Percentiles rank a stretch among this genome's conserved stretches.
Evolutionary conservation across 1,140 invertebrate genomes (phyloP).

Genomic region (Stegodyphus mimosarum): DNA sequence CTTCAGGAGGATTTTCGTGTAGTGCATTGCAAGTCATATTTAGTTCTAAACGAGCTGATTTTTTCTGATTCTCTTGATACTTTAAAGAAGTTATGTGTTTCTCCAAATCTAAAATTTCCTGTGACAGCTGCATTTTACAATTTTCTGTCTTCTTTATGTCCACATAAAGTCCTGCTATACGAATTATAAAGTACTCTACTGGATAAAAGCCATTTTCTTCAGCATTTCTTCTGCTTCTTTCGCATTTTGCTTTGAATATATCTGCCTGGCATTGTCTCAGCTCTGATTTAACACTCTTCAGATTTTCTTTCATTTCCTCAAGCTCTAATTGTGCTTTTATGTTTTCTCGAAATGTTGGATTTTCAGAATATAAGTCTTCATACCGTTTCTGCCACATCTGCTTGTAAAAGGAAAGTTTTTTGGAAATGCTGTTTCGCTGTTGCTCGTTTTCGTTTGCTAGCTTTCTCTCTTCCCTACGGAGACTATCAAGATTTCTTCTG

Average conservation of each 20-base stretch:
- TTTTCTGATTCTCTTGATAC: too few relatives aligned
- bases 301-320: background rate
- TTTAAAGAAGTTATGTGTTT: too few relatives aligned
- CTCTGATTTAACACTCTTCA: conserved; percentile 7
- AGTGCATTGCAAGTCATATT: too few relatives aligned
- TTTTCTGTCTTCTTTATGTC: background rate
- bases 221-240: conserved; percentile 29
- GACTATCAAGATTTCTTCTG: background rate
- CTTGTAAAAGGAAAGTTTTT: background rate
- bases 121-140: too few relatives aligned
- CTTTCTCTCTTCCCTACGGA: conserved; percentile 6
- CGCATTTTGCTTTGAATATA: conserved; percentile 44
- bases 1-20: too few relatives aligned
- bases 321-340: background rate
- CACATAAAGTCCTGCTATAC: background rate
- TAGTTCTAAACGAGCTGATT: too few relatives aligned
- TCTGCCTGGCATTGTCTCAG: conserved; percentile 23
- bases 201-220: conserved; percentile 51
- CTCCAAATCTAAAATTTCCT: too few relatives aligned
- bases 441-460: background rate
- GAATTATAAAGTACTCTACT: background rate
- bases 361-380: background rate
- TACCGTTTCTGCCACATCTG: conserved; percentile 31
- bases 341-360: conserved; percentile 14
- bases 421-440: conserved; percentile 2